Evolutionary conservation across 2,797 vertebrate species (phyloP).

Genomic region (Poeciliopsis presidionis): DNA sequence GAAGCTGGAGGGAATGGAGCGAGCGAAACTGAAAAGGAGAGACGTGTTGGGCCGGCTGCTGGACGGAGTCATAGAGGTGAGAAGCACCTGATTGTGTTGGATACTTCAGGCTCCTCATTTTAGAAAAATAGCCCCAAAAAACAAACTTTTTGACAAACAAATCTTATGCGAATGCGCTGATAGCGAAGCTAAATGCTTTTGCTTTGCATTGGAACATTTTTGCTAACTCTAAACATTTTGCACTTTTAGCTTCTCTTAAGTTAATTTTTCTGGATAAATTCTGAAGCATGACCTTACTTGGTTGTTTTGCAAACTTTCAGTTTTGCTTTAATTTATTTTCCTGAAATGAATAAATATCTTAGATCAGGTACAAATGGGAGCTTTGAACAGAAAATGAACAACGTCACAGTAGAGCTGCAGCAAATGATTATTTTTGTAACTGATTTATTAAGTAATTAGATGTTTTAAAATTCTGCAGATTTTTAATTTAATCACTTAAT

Average conservation of each 20-base stretch:
- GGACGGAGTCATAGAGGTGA: slow-evolving; percentile 92
- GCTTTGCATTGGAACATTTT: too few relatives aligned
- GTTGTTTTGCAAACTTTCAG: background rate
- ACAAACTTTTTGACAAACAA: too few relatives aligned
- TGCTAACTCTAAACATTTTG: background rate
- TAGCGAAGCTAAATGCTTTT: too few relatives aligned
- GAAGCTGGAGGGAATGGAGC: slow-evolving; percentile 96
- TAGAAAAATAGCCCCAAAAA: background rate
- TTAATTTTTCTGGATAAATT: background rate
- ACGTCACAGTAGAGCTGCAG: background rate
- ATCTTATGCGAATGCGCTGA: too few relatives aligned
- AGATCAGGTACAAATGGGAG: background rate
- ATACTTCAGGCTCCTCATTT: background rate
- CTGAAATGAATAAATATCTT: background rate
- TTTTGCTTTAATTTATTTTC: background rate
- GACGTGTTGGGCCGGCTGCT: slow-evolving; percentile 91
- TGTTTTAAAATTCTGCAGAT: too few relatives aligned
- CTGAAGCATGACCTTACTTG: background rate
- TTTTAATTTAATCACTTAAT: too few relatives aligned
- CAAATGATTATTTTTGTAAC: too few relatives aligned
- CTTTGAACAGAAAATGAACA: background rate
- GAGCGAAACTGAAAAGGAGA: slow-evolving; percentile 90
- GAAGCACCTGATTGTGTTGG: background rate
- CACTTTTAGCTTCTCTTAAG: background rate
- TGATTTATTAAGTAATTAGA: too few relatives aligned